A percentile compares a stretch with the other conserved stretches of the same genome.
phyloP scores from a whole-genome alignment of 2,113 vertebrate species.

The Ammodytes dubius region DNA sequence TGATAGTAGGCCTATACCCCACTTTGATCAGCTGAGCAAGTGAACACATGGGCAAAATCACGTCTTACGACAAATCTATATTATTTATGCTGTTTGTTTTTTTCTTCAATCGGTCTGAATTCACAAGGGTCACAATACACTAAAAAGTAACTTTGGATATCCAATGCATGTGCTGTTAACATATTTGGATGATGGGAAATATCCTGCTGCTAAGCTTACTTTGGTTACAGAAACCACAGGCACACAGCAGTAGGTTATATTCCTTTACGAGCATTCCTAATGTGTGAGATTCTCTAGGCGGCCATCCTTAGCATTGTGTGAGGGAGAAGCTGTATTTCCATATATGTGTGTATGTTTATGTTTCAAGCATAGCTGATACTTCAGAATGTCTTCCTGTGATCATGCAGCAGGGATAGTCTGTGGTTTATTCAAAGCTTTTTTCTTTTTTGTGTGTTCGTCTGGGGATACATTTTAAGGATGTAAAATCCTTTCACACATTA shows the following conservation, averaged over 20 bases:
- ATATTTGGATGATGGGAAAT: neutral
- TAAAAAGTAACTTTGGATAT: neutral
- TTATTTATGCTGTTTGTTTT: neutral
- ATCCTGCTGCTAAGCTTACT: neutral
- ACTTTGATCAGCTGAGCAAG: neutral
- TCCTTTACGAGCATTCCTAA: neutral
- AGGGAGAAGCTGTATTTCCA: slow-evolving; percentile 22
- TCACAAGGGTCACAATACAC: neutral
- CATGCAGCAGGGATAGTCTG: neutral
- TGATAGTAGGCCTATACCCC: no score
- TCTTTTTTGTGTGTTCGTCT: neutral
- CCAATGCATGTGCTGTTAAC: neutral
- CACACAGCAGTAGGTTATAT: neutral
- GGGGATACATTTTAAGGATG: neutral
- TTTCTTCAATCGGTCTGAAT: neutral
- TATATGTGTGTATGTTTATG: slow-evolving; percentile 31
- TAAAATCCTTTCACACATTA: neutral
- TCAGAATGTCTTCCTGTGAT: neutral
- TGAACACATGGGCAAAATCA: neutral
- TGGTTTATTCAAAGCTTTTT: neutral
- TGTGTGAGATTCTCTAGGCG: neutral
- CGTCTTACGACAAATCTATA: neutral
- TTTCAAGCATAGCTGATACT: slow-evolving; percentile 2
- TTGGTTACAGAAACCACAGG: neutral
- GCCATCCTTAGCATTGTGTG: neutral